These are phyloP conservation scores for Valencia hispanica DNA, from an alignment of 2,797 vertebrate species.

Conservation along the genomic window DNA sequence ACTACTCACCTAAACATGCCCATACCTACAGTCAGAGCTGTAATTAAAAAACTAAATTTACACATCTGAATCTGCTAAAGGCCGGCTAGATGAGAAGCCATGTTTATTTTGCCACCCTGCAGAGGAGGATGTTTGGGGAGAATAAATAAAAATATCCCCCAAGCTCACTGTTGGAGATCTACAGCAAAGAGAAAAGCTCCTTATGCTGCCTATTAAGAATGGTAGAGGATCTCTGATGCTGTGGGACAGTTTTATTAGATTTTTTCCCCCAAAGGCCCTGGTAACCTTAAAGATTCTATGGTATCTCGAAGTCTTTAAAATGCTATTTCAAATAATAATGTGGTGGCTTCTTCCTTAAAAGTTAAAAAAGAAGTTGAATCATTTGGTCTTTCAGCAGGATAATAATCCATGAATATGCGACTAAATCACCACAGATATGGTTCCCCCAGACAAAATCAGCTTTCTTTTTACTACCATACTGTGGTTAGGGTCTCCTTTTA, in stretches of 20 bases:
- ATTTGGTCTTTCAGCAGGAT: not conserved
- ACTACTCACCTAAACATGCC: not conserved
- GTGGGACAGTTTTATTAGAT: not conserved
- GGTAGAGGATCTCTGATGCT: not conserved
- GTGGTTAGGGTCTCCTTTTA: not conserved
- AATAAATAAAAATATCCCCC: not conserved
- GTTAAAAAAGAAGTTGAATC: not conserved
- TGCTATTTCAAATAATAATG: not conserved
- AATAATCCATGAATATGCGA: not conserved
- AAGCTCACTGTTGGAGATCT: conserved; percentile 4
- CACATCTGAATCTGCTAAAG: not conserved
- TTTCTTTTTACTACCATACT: no score
- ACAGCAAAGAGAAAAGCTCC: not conserved
- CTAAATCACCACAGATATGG: not conserved
- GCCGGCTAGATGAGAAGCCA: not conserved
- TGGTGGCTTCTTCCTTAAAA: not conserved
- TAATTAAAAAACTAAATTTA: not conserved
- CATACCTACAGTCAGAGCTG: not conserved
- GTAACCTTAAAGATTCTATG: not conserved
- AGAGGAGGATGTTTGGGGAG: not conserved
- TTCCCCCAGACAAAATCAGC: not conserved
- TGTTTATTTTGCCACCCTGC: conserved; percentile 1
- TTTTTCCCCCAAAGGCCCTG: not conserved
- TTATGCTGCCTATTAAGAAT: not conserved
- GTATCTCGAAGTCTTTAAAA: not conserved